A percentile compares a stretch with the other conserved stretches of the same genome.
Evolutionary conservation across 2,113 vertebrate species (phyloP).

Genomic region (Conger conger): DNA sequence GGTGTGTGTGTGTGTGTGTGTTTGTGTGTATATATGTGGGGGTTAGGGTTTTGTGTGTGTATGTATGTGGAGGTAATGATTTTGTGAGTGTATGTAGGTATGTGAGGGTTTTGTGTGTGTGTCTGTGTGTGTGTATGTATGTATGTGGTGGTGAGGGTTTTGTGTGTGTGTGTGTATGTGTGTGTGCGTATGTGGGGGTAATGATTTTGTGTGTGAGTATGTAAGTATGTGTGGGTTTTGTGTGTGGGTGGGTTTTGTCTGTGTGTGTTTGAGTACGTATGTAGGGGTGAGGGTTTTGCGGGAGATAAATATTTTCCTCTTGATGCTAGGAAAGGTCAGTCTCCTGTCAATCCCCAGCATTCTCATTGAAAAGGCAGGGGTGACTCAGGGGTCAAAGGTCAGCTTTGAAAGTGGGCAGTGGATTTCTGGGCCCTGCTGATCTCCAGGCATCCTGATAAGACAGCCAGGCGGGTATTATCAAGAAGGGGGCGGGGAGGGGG

Average conservation of each 20-base stretch:
- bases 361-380: constrained; percentile 39
- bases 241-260: too few relatives aligned
- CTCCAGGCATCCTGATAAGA: constrained; percentile 7
- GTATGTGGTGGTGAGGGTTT: too few relatives aligned
- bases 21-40: not conserved
- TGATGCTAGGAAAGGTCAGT: constrained; percentile 59
- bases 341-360: constrained; percentile 13
- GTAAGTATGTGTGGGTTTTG: too few relatives aligned
- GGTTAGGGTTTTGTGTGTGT: not conserved
- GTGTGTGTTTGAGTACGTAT: not conserved
- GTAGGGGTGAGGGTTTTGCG: too few relatives aligned
- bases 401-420: constrained; percentile 42
- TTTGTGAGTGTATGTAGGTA: not conserved
- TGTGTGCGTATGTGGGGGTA: too few relatives aligned
- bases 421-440: constrained; percentile 8
- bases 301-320: constrained; percentile 39
- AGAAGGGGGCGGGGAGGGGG: not conserved
- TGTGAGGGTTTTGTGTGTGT: not conserved
- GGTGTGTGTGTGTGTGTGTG: too few relatives aligned
- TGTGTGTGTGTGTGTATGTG: too few relatives aligned
- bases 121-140: too few relatives aligned
- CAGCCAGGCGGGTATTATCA: constrained; percentile 20
- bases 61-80: not conserved
- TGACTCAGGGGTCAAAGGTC: constrained; percentile 26
- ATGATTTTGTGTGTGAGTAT: too few relatives aligned